Evolutionary conservation across 1,140 invertebrate genomes (phyloP), one percentile per base, ranked within the genome.

Genomic region (Mycetomoellerius zeteki): DNA sequence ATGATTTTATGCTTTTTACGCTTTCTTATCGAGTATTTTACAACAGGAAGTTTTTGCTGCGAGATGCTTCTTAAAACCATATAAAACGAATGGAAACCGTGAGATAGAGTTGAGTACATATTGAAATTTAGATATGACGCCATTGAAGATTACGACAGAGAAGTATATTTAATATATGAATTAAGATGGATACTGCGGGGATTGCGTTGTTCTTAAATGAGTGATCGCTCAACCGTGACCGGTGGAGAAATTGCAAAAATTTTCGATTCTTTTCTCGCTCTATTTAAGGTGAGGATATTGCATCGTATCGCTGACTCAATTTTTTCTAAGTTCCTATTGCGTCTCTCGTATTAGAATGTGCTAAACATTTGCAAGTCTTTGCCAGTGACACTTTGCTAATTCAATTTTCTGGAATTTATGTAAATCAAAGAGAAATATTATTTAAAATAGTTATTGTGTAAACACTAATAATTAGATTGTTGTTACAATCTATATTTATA

Each of bases 191-290:
- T 75, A 50, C 30, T 43, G 62, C 19, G n/a, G 5, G 16, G 12
- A 30, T 30, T 71, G 80, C 37, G 54, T 73, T 60, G 54, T 62
- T 73, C 19, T 21, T 60, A 84, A 84, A 84, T 84, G 54, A 84
- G n/a, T 8, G 69, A 84, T 84, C 80, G 56, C 54, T 84, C 80
- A 73, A 33, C 69, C 69, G 37, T 12, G 67, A 84, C 67, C 56
- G 37, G 7, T 30, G 54, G 80, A 50, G 80, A 84, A 33, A 73
- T 84, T 73, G 27, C 54, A 84, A 73, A 73, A 73, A 73, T 84
- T 84, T 60, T 50, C 37, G 47, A 19, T 73, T 60, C 80, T 21
- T 54, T 84, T 62, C 54, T 73, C 37, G 69, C 80, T 84, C 80
- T 84, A 84, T 84, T 84, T 84, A 69, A 73, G 27, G 14, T 19